Evolutionary conservation across 1,140 invertebrate species (phyloP), one percentile per base, ranked within the genome.

Genomic region (Drosophila sucinea): DNA sequence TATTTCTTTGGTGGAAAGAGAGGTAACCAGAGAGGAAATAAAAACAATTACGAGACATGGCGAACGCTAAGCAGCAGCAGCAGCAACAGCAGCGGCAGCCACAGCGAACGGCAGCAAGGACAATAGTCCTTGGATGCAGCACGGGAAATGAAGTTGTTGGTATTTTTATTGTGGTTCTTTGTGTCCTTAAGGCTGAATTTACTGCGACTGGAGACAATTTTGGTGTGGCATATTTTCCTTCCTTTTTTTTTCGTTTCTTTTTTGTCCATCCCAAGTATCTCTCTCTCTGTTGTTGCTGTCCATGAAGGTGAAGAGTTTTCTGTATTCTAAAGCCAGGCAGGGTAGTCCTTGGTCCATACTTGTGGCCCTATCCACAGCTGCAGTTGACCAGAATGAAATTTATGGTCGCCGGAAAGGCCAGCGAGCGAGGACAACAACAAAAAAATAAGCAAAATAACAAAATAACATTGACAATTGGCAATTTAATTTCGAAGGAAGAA

Each of bases 391-490:
- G 66, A 60, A 66, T 63, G 60, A 51, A 73, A 79, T 79, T 87
- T 86, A 79, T 87, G 57, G 63, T 35, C 66, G 76, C 57, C 75
- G 83, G 83, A 86, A 86, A 60, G 60, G 75, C 44, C 44, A 58
- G 32, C 56, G 56, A 60, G 75, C 69, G 56, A 60, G 75, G 66
- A 66, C 83, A 76, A 51, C 44, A 51, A 17, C 17, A 17, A 17
- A 17, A 23, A 25, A 51, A 27, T 51, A 51, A 51, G 44, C 44
- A 51, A 51, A 51, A 51, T 47, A 86, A 85, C 79, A 77, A 86
- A 85, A 86, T 81, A 85, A 76, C 69, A 86, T 73, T 87, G 71
- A 78, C 74, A 86, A 85, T 77, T 78, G 74, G 60, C 71, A 86
- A 86, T 85, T 82, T 65, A 73, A 81, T 86, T 85, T 77, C 44